These are phyloP conservation scores for Ariolimax columbianus DNA, from an alignment of 2,888 invertebrate species.

Conservation along the genomic window DNA sequence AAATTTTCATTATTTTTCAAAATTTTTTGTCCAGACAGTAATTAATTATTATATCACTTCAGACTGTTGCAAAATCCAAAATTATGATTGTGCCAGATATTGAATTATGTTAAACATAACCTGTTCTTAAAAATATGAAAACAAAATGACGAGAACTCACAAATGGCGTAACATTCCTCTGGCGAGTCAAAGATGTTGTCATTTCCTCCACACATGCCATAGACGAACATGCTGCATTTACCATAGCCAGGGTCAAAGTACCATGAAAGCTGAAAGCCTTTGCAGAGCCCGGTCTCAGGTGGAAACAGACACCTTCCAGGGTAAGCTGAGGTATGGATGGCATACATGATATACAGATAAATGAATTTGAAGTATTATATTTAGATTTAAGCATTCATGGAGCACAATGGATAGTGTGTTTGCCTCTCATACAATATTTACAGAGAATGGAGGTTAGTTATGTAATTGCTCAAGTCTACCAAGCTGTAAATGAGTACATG, in stretches of 20 bases:
- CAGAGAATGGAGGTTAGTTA: too few species aligned
- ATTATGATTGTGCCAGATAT: too few species aligned
- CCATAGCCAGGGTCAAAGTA: slow-evolving; percentile 51
- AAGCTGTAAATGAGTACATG: too few species aligned
- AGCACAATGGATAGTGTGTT: too few species aligned
- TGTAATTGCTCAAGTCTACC: too few species aligned
- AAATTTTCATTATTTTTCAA: too few species aligned
- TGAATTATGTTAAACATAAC: too few species aligned
- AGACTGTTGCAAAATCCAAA: too few species aligned
- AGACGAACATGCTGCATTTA: slow-evolving; percentile 52
- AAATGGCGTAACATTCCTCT: slow-evolving; percentile 54
- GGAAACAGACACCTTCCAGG: slow-evolving; percentile 48
- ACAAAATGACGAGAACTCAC: slow-evolving; percentile 35
- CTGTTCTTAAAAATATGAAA: background rate
- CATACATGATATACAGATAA: background rate
- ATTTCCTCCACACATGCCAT: slow-evolving; percentile 54
- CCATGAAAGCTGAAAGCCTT: slow-evolving; percentile 51
- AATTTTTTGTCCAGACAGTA: too few species aligned
- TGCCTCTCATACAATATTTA: too few species aligned
- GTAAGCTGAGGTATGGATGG: slow-evolving; percentile 11
- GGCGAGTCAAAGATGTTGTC: slow-evolving; percentile 51
- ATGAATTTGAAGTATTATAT: too few species aligned
- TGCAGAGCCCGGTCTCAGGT: slow-evolving; percentile 47
- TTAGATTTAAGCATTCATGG: too few species aligned
- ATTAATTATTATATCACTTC: background rate